phyloP scores from a whole-genome alignment of 2,888 invertebrate species.

The Celastrina argiolus region DNA sequence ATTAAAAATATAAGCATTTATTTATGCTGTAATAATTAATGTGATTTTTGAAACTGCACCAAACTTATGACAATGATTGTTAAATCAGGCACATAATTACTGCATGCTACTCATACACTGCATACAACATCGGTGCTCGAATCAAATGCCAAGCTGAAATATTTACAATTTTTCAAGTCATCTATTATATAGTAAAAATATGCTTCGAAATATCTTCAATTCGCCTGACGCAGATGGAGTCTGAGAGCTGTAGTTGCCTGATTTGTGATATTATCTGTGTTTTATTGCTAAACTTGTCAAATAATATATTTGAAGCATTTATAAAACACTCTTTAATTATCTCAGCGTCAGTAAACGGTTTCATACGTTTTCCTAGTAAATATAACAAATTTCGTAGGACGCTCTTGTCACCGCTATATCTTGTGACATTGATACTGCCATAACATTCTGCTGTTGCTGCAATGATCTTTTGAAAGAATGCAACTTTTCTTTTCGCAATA shows the following conservation, averaged over 20 bases:
- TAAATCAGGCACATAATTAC: too few species aligned
- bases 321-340: conserved; percentile 28
- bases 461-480: conserved; percentile 9
- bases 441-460: conserved; percentile 13
- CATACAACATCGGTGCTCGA: conserved; percentile 29
- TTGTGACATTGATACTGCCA: conserved; percentile 16
- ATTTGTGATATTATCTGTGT: conserved; percentile 19
- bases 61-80: too few species aligned
- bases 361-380: conserved; percentile 29
- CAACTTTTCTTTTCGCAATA: conserved; percentile 20
- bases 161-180: conserved; percentile 27
- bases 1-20: too few species aligned
- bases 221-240: not conserved
- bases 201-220: too few species aligned
- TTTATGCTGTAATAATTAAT: too few species aligned
- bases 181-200: not conserved
- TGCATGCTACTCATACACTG: too few species aligned
- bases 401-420: conserved; percentile 18
- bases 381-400: conserved; percentile 26
- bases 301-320: conserved; percentile 25
- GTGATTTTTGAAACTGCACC: too few species aligned
- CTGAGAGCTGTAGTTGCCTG: conserved; percentile 8
- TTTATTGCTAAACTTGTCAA: conserved; percentile 23
- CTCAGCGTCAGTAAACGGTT: conserved; percentile 30
- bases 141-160: conserved; percentile 31